Evolutionary conservation across 2,888 invertebrate species (phyloP).

Genomic region (Acanthococcus lagerstroemiae): DNA sequence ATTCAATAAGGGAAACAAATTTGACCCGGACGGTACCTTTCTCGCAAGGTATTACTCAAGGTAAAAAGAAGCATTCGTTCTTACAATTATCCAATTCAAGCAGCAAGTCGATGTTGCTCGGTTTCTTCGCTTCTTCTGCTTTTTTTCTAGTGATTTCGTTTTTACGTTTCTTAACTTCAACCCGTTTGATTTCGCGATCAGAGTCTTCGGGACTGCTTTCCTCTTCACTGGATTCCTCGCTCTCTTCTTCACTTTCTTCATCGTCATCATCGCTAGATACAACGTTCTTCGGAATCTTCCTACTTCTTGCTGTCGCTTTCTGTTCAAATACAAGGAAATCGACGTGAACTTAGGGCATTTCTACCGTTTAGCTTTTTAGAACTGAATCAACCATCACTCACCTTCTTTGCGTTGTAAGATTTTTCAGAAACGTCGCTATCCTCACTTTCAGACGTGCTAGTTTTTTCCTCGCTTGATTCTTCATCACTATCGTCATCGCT

Average conservation of each 20-base stretch:
- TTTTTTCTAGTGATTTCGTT: neutral
- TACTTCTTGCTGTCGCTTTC: neutral
- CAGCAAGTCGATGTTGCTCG: slow-evolving; percentile 66
- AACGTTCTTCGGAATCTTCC: slow-evolving; percentile 5
- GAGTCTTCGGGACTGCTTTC: slow-evolving; percentile 38
- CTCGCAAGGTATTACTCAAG: too few species aligned
- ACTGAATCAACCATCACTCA: too few species aligned
- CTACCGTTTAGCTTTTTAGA: too few species aligned
- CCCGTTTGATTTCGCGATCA: slow-evolving; percentile 22
- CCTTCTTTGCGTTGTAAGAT: too few species aligned
- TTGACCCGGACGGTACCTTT: too few species aligned
- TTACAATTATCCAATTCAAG: slow-evolving; percentile 68
- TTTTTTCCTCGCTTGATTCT: slow-evolving; percentile 40
- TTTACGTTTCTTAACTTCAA: slow-evolving; percentile 4
- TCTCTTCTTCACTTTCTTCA: slow-evolving; percentile 39
- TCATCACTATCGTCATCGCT: slow-evolving; percentile 38
- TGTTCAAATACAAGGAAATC: too few species aligned
- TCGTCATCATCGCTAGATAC: slow-evolving; percentile 31
- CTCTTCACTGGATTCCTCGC: slow-evolving; percentile 39
- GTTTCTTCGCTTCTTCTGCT: slow-evolving; percentile 39
- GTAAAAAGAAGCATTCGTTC: too few species aligned
- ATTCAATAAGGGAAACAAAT: too few species aligned
- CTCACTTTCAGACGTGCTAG: slow-evolving; percentile 35
- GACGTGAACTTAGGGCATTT: too few species aligned
- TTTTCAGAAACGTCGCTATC: slow-evolving; percentile 38